Evolutionary conservation across 2,797 vertebrate species (phyloP).

Genomic region (Centropyge bicolor): DNA sequence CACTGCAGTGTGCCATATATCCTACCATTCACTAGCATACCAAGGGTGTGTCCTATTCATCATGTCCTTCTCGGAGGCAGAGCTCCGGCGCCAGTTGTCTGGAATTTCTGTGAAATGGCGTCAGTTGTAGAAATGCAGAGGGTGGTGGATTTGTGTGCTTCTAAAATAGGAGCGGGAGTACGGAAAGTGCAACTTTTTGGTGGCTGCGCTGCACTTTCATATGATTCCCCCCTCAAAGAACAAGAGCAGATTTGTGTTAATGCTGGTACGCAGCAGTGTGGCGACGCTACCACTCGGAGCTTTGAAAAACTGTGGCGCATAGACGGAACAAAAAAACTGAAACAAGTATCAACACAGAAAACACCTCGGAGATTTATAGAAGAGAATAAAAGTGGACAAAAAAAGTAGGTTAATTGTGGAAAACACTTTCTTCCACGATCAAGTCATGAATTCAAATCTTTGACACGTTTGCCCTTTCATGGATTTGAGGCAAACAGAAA

Average conservation of each 20-base stretch:
- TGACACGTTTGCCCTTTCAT: not conserved
- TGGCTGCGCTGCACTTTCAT: conserved; percentile 26
- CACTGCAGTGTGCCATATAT: conserved; percentile 78
- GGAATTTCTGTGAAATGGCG: conserved; percentile 86
- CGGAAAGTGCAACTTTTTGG: conserved; percentile 50
- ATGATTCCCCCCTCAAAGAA: conserved; percentile 23
- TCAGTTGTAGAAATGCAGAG: conserved; percentile 82
- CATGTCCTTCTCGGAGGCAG: conserved; percentile 83
- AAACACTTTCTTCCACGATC: not conserved
- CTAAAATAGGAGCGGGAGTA: conserved; percentile 70
- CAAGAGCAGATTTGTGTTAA: conserved; percentile 27
- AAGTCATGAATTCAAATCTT: not conserved
- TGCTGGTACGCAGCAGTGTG: not conserved
- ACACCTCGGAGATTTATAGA: not conserved
- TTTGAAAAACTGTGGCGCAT: not conserved
- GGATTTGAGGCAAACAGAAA: not conserved
- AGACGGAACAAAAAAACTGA: conserved; percentile 5
- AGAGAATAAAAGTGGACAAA: not conserved
- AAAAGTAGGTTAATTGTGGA: not conserved
- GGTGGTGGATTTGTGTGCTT: conserved; percentile 69
- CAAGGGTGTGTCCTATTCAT: conserved; percentile 85
- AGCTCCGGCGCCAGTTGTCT: conserved; percentile 86
- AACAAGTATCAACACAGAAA: not conserved
- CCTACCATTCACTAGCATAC: conserved; percentile 78
- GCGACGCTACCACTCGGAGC: conserved; percentile 2